phyloP scores from a whole-genome alignment of 1,140 invertebrate genomes.

The Aporrectodea caliginosa region DNA sequence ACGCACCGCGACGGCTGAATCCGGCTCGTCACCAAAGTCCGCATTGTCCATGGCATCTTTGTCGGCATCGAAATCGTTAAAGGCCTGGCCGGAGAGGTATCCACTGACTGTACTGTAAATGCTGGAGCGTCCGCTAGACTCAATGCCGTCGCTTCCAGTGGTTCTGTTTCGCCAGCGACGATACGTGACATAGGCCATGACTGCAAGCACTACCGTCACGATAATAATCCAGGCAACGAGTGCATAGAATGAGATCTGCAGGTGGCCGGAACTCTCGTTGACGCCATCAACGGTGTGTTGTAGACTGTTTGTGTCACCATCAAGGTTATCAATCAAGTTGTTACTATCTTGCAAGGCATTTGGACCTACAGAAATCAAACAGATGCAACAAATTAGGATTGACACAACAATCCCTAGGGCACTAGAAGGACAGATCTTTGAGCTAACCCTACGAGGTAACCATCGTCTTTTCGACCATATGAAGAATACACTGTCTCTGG shows the following conservation, averaged over 20 bases:
- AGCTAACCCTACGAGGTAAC: too few relatives aligned
- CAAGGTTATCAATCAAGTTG: background rate
- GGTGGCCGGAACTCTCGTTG: background rate
- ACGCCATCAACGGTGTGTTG: background rate
- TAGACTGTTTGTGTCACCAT: background rate
- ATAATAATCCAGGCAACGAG: background rate
- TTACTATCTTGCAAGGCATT: background rate
- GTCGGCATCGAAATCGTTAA: too few relatives aligned
- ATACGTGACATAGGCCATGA: background rate
- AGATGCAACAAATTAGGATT: too few relatives aligned
- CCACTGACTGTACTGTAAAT: background rate
- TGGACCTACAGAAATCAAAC: background rate
- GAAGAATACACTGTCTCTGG: too few relatives aligned
- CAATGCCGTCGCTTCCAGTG: background rate
- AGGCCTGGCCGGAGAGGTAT: background rate
- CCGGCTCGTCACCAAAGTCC: too few relatives aligned
- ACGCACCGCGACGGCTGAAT: too few relatives aligned
- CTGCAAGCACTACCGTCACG: background rate
- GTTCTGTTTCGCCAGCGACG: background rate
- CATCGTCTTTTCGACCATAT: too few relatives aligned
- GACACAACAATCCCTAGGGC: too few relatives aligned
- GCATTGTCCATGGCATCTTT: too few relatives aligned
- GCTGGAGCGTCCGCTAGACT: background rate
- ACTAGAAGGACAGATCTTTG: too few relatives aligned
- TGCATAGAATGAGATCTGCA: constrained; percentile 10